These are phyloP conservation scores for Acomys russatus DNA, from an alignment of 2,797 vertebrate genomes.

Conservation along the genomic window DNA sequence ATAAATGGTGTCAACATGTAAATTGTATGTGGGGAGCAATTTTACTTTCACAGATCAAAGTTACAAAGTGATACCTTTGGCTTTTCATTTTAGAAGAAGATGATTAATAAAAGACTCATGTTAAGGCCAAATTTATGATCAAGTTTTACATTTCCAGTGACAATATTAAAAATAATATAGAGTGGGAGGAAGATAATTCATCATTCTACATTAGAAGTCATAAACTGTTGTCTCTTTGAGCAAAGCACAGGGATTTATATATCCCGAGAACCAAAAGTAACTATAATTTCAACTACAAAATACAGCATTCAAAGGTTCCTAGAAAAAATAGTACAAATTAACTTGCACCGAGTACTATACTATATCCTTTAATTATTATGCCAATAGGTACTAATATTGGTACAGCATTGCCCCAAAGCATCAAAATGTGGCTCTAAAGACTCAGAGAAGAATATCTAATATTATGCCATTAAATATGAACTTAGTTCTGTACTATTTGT, in stretches of 20 bases:
- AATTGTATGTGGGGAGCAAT: neutral
- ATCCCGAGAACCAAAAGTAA: neutral
- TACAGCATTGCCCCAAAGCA: neutral
- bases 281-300: neutral
- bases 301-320: neutral
- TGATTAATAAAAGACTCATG: neutral
- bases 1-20: neutral
- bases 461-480: neutral
- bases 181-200: neutral
- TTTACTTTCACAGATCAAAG: neutral
- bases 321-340: neutral
- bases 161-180: neutral
- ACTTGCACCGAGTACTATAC: neutral
- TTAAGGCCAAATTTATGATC: neutral
- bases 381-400: neutral
- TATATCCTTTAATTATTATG: neutral
- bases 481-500: neutral
- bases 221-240: neutral
- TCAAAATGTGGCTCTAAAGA: neutral
- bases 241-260: neutral
- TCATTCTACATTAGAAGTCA: neutral
- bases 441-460: neutral
- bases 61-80: neutral
- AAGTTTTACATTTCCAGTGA: neutral
- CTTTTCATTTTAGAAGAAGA: neutral